Evolutionary conservation across 2,888 invertebrate genomes (phyloP), one percentile per base, ranked within the genome.

Genomic region (Anodontia alba): DNA sequence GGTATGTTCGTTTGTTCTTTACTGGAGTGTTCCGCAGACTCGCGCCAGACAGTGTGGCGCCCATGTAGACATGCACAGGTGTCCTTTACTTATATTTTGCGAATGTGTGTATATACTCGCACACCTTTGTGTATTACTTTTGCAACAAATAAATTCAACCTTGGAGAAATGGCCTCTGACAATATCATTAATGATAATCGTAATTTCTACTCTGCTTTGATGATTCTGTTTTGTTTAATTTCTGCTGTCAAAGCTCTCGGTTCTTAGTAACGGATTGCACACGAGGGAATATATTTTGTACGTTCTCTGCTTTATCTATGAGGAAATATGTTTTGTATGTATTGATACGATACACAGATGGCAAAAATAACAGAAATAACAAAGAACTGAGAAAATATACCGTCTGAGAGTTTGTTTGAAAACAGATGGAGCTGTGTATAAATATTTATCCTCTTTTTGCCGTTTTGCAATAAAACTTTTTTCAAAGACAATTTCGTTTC

Each of bases 31-130:
- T 68, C 73, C 66, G 71, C 81, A 82, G 82, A 70, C 76, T 62
- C 76, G 33, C 43, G 26, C 15, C 54, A 84, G 83, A 84, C 83
- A 78, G 26, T 38, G 29, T 33, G 83, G 83, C 83, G 83, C 83
- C 83, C 26, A 15, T 57, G 69, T 75, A 84, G 78, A 80, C 73
- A 69, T 46, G 78, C 80, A 81, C 83, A 84, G 83, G 83, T 84
- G 83, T 76, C 83, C 74, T 69, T 36, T 54, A 54, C 54, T 54
- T 54, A 54, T 54, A n/a, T 54, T 54, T 54, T 54, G n/a, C 29
- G 54, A 20, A n/a, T 26, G 26, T 26, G 49, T 26, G 26, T 54
- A 46, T 20, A 54, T 26, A 54, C 54, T 54, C 54, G 29, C 29
- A 10, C 46, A 20, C n/a, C 46, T 46, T 20, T 46, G 5, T 46